Percentiles rank a stretch among this genome's conserved stretches.
Conservation (phyloP, 2,888 invertebrate genomes). For the Pachliopta kotzebuea region DNA sequence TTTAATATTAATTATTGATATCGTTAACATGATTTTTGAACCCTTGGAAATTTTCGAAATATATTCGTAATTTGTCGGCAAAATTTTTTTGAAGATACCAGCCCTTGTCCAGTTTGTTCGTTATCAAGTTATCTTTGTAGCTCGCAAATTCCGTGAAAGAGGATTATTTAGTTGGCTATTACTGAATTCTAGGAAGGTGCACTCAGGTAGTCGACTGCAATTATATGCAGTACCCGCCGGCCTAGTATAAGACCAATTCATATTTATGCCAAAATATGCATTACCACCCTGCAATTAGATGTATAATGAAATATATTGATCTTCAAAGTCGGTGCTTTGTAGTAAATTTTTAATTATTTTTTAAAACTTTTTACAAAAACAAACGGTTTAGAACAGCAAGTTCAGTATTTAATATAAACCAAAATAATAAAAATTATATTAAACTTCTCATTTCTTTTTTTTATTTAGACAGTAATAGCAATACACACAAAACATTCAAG, state of each 20-base stretch:
- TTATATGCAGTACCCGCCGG: conserved; percentile 35
- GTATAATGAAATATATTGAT: neutral
- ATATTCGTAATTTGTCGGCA: neutral
- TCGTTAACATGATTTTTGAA: no score
- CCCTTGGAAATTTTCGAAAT: no score
- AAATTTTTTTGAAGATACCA: conserved; percentile 38
- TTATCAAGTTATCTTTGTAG: conserved; percentile 65
- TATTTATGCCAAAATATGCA: conserved; percentile 34
- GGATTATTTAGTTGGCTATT: conserved; percentile 72
- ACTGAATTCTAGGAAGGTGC: conserved; percentile 74
- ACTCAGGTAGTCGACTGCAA: conserved; percentile 60
- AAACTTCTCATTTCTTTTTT: no score
- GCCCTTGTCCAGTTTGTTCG: conserved; percentile 54
- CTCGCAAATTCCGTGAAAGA: conserved; percentile 69
- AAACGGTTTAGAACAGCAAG: neutral
- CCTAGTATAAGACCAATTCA: conserved; percentile 19
- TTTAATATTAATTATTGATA: no score
- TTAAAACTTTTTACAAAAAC: neutral
- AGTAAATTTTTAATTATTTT: conserved; percentile 1
- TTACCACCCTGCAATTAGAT: conserved; percentile 25
- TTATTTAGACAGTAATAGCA: no score
- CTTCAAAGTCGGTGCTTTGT: neutral
- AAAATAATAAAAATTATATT: no score
- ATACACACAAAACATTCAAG: no score
- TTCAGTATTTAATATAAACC: neutral